Conservation (phyloP, 2,888 invertebrate species). For the Sericinus montela region DNA sequence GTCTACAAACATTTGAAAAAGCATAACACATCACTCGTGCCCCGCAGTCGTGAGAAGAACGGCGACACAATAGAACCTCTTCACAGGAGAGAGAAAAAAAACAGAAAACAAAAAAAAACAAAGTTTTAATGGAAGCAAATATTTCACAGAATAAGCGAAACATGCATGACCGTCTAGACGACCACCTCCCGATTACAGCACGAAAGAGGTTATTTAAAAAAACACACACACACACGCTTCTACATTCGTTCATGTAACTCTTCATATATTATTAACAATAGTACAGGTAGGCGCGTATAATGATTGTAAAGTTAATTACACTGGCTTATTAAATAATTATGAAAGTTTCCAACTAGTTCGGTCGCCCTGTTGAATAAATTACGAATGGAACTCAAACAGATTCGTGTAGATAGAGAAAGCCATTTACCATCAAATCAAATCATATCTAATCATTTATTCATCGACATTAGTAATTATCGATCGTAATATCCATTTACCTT, state of each 20-base stretch:
- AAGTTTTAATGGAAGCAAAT: background rate
- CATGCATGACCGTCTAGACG: background rate
- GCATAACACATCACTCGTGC: slow-evolving; percentile 5
- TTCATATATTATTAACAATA: background rate
- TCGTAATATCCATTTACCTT: too few species aligned
- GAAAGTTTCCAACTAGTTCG: slow-evolving; percentile 3
- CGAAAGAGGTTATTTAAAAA: background rate
- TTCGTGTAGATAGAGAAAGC: background rate
- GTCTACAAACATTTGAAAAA: slow-evolving; percentile 1
- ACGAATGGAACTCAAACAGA: background rate
- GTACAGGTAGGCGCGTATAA: background rate
- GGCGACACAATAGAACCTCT: slow-evolving; percentile 4
- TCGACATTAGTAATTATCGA: too few species aligned
- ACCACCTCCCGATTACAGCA: background rate
- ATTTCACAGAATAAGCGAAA: background rate
- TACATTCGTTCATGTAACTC: too few species aligned
- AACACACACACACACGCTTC: too few species aligned
- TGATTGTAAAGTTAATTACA: slow-evolving; percentile 2
- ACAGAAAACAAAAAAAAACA: background rate
- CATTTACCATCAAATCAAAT: too few species aligned
- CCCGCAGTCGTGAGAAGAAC: slow-evolving; percentile 4
- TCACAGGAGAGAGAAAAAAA: background rate
- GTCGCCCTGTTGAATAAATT: background rate
- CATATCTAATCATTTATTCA: too few species aligned
- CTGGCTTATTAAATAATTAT: slow-evolving; percentile 7